Evolutionary conservation across 2,888 invertebrate genomes (phyloP).

Genomic region (Chironomus riparius): DNA sequence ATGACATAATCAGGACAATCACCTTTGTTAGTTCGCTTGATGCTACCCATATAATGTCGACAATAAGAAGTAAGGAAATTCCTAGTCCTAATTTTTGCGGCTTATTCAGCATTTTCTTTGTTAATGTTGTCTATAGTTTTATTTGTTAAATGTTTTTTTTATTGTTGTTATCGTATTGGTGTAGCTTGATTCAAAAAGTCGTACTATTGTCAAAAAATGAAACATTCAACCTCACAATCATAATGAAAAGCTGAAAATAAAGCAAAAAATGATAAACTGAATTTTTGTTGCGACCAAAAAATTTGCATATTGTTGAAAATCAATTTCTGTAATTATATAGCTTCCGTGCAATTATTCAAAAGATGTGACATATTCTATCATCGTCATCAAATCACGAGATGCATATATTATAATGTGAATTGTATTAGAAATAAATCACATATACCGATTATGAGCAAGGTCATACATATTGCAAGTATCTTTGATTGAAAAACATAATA

Average conservation of each 20-base stretch:
- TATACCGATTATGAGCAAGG: no score
- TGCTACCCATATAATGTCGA: constrained; percentile 92
- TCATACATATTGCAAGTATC: no score
- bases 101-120: constrained; percentile 47
- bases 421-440: no score
- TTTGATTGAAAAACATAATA: no score
- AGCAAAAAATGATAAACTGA: not conserved
- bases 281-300: not conserved
- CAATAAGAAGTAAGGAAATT: constrained; percentile 74
- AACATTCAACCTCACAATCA: not conserved
- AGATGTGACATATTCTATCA: no score
- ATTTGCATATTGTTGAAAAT: not conserved
- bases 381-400: no score
- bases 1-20: constrained; percentile 29
- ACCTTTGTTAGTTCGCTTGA: constrained; percentile 94
- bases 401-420: no score
- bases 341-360: not conserved
- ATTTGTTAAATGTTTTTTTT: not conserved
- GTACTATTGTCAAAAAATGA: no score
- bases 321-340: not conserved
- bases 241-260: not conserved
- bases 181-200: no score
- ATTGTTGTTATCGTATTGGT: no score
- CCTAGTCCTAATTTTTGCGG: constrained; percentile 73
- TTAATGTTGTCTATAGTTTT: not conserved